phyloP scores from a whole-genome alignment of 2,797 vertebrate species.

The Acanthurus leucopareius region DNA sequence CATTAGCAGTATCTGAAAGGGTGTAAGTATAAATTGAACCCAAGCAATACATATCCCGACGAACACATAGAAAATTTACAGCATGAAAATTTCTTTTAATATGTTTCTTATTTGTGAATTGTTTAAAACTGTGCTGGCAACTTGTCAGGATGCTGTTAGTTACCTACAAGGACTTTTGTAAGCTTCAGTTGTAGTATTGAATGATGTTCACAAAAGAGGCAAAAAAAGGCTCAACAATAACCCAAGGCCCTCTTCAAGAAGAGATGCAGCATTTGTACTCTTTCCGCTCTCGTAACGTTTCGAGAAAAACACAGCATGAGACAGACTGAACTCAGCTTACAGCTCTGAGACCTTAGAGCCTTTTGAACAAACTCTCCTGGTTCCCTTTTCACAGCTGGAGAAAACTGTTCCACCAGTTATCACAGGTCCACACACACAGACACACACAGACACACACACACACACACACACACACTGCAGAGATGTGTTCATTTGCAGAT shows the following conservation, averaged over 20 bases:
- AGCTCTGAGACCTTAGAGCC: background rate
- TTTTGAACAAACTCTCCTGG: slow-evolving; percentile 19
- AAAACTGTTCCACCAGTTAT: slow-evolving; percentile 6
- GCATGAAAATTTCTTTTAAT: background rate
- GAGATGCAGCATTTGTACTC: background rate
- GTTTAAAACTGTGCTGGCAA: background rate
- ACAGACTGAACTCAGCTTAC: slow-evolving; percentile 1
- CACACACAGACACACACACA: background rate
- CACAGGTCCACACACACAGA: background rate
- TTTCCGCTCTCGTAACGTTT: slow-evolving; percentile 10
- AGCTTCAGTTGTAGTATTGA: background rate
- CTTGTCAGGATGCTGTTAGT: background rate
- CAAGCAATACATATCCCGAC: background rate
- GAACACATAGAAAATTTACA: background rate
- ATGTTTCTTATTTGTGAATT: background rate
- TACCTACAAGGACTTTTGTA: background rate
- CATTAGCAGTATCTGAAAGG: too few species aligned
- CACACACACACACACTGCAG: slow-evolving; percentile 5
- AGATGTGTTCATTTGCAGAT: slow-evolving; percentile 29
- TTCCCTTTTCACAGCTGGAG: slow-evolving; percentile 37
- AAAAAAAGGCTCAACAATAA: background rate
- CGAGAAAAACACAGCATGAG: slow-evolving; percentile 8
- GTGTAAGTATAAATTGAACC: too few species aligned
- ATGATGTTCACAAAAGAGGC: background rate
- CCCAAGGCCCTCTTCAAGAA: background rate